Percentiles rank a stretch among this genome's conserved stretches.
These are phyloP conservation scores for Chelon labrosus DNA, from an alignment of 2,797 vertebrate genomes.

Conservation along the genomic window DNA sequence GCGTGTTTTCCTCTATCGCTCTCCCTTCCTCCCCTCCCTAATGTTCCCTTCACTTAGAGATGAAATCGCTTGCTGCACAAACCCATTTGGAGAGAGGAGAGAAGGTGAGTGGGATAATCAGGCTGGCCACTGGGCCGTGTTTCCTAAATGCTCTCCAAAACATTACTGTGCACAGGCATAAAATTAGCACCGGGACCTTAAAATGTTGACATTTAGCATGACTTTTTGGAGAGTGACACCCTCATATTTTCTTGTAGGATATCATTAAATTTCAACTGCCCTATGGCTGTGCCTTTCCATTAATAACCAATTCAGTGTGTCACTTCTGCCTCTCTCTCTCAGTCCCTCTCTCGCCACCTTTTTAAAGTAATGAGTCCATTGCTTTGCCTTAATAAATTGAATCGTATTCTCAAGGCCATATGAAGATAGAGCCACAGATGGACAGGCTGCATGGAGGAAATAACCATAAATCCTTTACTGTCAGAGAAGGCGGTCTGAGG, in stretches of 20 bases:
- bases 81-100: constrained; percentile 98
- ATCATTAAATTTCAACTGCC: constrained; percentile 99
- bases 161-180: constrained; percentile 99
- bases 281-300: constrained; percentile 99
- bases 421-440: constrained; percentile 98
- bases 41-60: constrained; percentile 99
- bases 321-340: constrained; percentile 86
- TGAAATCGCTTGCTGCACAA: constrained; percentile 99
- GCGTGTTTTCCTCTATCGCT: constrained; percentile 91
- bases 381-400: constrained; percentile 99
- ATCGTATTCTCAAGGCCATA: constrained; percentile 99
- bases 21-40: constrained; percentile 82
- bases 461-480: constrained; percentile 99
- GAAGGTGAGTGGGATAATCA: constrained; percentile 99
- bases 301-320: constrained; percentile 99
- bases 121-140: constrained; percentile 99
- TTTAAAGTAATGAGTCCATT: constrained; percentile 99
- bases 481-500: constrained; percentile 90
- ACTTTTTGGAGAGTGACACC: constrained; percentile 99
- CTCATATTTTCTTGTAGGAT: constrained; percentile 99
- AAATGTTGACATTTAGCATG: constrained; percentile 99
- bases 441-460: constrained; percentile 92
- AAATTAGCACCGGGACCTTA: constrained; percentile 99
- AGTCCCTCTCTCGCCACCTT: constrained; percentile 86
- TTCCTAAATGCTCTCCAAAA: constrained; percentile 99